Evolutionary conservation across 2,113 vertebrate species (phyloP), one percentile per base, ranked within the genome.

Genomic region (Sitta europaea): DNA sequence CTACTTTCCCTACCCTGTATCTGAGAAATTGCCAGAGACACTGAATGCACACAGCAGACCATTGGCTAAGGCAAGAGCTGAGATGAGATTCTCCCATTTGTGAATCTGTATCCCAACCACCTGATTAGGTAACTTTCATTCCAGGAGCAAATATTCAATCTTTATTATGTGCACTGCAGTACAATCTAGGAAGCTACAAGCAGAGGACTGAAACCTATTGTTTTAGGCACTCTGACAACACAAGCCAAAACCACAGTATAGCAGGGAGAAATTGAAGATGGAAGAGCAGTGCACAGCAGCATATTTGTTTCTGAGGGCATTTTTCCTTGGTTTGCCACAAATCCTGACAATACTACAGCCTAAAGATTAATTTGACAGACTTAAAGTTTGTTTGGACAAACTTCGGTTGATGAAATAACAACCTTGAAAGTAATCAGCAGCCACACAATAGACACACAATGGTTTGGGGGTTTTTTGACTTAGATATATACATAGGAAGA

Each of bases 21-120:
- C 21, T 66, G 79, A 86, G 67, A 94, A 80, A 86, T 51, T 80
- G 47, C 54, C 88, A 83, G n/a, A 73, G 67, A 35, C 65, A 43
- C 48, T 29, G 74, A 90, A 95, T 36, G 70, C n/a, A 72, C 40
- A 67, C 6, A 33, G 47, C 24, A 61, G 43, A 54, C 47, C 54
- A 59, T 31, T 27, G 87, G 51, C 45, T 76, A 65, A 73, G 55
- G 62, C 58, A 83, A 71, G 72, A 86, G 67, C 21, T 6, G 14
- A 88, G 72, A 73, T 51, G 62, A 88, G 67, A 59, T 71, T 73
- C 59, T 71, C 38, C 2, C 4, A 86, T 70, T 73, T 83, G 63
- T 51, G 38, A 85, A 75, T 90, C 73, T 81, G 16, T 73, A 31
- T 65, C 47, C 63, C n/a, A 66, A 24, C 8, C 67, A 88, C 33